These are phyloP conservation scores for Acanthosoma haemorrhoidale DNA, from an alignment of 2,888 invertebrate species.

Conservation along the genomic window DNA sequence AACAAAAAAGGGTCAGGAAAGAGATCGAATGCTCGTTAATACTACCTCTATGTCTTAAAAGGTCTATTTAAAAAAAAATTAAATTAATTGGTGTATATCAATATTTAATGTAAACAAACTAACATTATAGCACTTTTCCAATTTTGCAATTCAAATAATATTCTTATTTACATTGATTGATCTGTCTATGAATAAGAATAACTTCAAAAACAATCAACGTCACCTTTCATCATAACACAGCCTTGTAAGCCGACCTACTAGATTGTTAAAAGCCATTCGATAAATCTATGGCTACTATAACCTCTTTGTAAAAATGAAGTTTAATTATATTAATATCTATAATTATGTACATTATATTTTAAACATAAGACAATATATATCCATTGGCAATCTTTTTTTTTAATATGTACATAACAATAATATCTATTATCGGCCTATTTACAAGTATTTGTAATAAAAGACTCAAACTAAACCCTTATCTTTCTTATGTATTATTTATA, in stretches of 20 bases:
- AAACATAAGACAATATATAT: conserved; percentile 26
- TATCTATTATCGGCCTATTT: conserved; percentile 23
- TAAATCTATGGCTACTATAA: conserved; percentile 29
- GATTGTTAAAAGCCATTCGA: conserved; percentile 26
- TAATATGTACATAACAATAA: conserved; percentile 30
- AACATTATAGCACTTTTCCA: conserved; percentile 21
- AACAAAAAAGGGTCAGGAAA: conserved; percentile 30
- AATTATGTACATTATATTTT: conserved; percentile 28
- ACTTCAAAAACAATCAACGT: conserved; percentile 27
- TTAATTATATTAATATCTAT: conserved; percentile 20
- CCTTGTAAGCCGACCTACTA: conserved; percentile 32
- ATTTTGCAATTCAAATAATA: neutral
- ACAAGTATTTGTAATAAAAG: conserved; percentile 28
- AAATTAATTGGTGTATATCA: conserved; percentile 27
- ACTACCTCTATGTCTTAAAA: conserved; percentile 26
- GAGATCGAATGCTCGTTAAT: conserved; percentile 26
- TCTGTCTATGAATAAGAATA: conserved; percentile 16
- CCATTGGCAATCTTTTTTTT: conserved; percentile 11
- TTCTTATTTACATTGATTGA: conserved; percentile 27
- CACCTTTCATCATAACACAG: conserved; percentile 30
- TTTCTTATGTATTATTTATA: conserved; percentile 15
- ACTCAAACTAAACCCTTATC: conserved; percentile 21
- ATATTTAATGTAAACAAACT: conserved; percentile 24
- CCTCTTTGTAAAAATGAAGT: conserved; percentile 25
- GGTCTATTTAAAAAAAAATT: conserved; percentile 28